Evolutionary conservation across 2,113 vertebrate species (phyloP).

Genomic region (Condylura cristata): DNA sequence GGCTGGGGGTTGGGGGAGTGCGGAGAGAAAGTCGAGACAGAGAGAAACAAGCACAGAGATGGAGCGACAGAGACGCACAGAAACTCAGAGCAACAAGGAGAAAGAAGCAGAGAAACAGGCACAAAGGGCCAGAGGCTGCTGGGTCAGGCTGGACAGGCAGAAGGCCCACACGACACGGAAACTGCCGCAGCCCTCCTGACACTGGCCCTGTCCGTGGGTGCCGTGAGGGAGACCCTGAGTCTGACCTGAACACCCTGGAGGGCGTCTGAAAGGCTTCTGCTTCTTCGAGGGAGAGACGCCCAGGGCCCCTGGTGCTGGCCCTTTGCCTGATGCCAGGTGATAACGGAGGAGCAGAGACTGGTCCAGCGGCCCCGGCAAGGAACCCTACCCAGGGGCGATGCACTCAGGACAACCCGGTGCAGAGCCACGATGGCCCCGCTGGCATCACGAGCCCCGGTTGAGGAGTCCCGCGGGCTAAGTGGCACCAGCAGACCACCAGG

Average conservation of each 20-base stretch:
- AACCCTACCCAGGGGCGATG: too few relatives aligned
- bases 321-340: background rate
- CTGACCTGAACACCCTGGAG: background rate
- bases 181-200: background rate
- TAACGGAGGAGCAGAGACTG: background rate
- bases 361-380: too few relatives aligned
- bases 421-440: background rate
- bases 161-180: background rate
- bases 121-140: accelerated
- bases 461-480: too few relatives aligned
- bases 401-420: background rate
- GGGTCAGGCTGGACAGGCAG: background rate
- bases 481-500: background rate
- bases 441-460: background rate
- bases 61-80: background rate
- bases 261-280: background rate
- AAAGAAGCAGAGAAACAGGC: background rate
- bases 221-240: background rate
- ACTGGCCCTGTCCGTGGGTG: background rate
- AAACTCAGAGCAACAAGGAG: background rate
- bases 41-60: background rate
- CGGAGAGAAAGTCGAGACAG: background rate
- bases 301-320: background rate
- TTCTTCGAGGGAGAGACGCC: background rate
- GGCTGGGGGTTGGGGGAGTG: too few relatives aligned